Conservation (phyloP, 2,888 invertebrate genomes). For the Willowsia nigromaculata region DNA sequence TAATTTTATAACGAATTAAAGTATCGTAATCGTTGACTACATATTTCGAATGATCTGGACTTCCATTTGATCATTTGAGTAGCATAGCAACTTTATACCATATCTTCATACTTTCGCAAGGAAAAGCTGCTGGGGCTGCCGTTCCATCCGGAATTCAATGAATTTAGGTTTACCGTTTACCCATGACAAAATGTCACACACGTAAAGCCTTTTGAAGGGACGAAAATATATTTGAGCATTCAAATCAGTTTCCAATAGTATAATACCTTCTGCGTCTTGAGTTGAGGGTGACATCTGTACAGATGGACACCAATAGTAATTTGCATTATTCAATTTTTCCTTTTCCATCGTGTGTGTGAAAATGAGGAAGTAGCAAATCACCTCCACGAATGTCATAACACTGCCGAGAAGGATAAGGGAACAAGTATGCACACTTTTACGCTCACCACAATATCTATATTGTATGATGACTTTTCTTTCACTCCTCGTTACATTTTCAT, state of each 20-base stretch:
- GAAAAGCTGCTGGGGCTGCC: too few relatives aligned
- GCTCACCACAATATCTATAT: background rate
- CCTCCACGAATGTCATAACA: slow-evolving; percentile 52
- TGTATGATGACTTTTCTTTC: slow-evolving; percentile 69
- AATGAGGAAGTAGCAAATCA: slow-evolving; percentile 71
- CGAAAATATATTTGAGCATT: slow-evolving; percentile 5
- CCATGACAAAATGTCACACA: background rate
- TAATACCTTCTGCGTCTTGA: background rate
- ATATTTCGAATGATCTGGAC: too few relatives aligned
- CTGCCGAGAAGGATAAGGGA: background rate
- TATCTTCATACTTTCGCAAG: too few relatives aligned
- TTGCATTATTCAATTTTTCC: slow-evolving; percentile 21
- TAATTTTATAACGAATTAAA: too few relatives aligned
- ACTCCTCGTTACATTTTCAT: slow-evolving; percentile 7
- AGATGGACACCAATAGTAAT: slow-evolving; percentile 67
- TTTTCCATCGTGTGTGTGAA: slow-evolving; percentile 33
- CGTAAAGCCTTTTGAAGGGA: background rate
- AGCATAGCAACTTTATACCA: too few relatives aligned
- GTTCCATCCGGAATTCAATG: background rate
- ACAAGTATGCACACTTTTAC: background rate
- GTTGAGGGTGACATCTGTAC: slow-evolving; percentile 5
- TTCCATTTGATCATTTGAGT: too few relatives aligned
- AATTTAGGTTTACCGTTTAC: background rate
- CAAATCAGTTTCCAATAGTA: background rate
- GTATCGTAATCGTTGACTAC: too few relatives aligned